Evolutionary conservation across 2,797 vertebrate genomes (phyloP).

Genomic region (Pteronotus mesoamericanus): DNA sequence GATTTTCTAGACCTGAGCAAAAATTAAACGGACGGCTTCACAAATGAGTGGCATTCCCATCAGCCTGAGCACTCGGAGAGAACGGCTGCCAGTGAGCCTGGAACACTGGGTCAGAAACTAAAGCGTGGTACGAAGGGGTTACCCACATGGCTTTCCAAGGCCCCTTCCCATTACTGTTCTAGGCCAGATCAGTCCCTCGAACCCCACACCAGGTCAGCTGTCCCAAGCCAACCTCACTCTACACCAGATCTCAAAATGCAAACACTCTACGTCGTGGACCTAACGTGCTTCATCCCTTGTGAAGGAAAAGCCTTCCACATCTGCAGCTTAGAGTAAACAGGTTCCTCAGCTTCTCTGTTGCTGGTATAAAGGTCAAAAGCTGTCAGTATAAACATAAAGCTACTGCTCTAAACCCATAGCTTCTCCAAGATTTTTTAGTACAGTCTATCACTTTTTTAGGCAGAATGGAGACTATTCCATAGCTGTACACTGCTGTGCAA

Average conservation of each 20-base stretch:
- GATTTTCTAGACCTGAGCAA: background rate
- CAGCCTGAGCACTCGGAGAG: background rate
- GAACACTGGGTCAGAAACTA: background rate
- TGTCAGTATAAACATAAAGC: background rate
- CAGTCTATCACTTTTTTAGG: background rate
- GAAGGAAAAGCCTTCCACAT: background rate
- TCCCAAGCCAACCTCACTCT: background rate
- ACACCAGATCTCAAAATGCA: background rate
- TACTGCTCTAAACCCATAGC: background rate
- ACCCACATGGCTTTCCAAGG: background rate
- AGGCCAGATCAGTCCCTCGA: background rate
- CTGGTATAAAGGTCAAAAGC: background rate
- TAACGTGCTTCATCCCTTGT: background rate
- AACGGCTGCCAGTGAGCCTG: background rate
- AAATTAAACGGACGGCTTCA: background rate
- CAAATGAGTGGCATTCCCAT: background rate
- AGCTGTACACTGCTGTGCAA: background rate
- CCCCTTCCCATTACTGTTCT: background rate
- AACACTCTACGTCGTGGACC: background rate
- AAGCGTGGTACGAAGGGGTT: no score
- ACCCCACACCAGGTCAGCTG: background rate
- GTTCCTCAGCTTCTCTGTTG: background rate
- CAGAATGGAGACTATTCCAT: background rate
- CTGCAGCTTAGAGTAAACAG: background rate
- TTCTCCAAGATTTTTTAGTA: background rate